These are phyloP conservation scores for Drosophila setifemur DNA, from an alignment of 1,140 invertebrate species.

Conservation along the genomic window DNA sequence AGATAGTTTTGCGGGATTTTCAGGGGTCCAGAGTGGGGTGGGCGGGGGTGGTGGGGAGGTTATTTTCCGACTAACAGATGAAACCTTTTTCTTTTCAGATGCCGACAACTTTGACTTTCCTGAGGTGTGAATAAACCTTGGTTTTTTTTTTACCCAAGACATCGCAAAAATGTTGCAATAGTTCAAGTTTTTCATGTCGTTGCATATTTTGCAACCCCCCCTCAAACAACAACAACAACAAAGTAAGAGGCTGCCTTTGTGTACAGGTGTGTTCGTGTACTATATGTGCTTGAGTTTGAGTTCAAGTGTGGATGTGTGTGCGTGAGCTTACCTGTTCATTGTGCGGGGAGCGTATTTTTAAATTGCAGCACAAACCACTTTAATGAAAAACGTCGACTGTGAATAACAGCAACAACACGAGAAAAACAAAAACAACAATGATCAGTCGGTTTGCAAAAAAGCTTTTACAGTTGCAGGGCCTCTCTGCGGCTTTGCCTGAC, in stretches of 20 bases:
- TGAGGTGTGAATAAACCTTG: slow-evolving; percentile 76
- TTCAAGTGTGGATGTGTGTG: slow-evolving; percentile 2
- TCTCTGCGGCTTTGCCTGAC: too few relatives aligned
- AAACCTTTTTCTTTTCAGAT: slow-evolving; percentile 45
- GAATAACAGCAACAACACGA: slow-evolving; percentile 51
- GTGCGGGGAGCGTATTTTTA: slow-evolving; percentile 66
- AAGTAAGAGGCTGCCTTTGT: slow-evolving; percentile 39
- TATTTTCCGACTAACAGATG: slow-evolving; percentile 33
- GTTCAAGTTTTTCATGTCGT: slow-evolving; percentile 74
- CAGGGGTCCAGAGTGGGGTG: slow-evolving; percentile 4
- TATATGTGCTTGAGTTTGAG: slow-evolving; percentile 20
- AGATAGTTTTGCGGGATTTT: slow-evolving; percentile 8
- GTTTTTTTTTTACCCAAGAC: slow-evolving; percentile 24
- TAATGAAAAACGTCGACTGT: slow-evolving; percentile 66
- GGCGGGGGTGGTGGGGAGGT: not conserved
- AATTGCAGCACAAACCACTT: slow-evolving; percentile 80
- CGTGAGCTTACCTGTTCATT: slow-evolving; percentile 75
- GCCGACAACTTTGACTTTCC: slow-evolving; percentile 56
- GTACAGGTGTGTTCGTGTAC: slow-evolving; percentile 2
- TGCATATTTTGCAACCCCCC: slow-evolving; percentile 57
- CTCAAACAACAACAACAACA: slow-evolving; percentile 28
- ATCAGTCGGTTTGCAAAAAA: slow-evolving; percentile 56
- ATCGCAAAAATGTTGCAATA: slow-evolving; percentile 70
- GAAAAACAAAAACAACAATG: slow-evolving; percentile 25
- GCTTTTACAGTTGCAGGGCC: slow-evolving; percentile 53